Evolutionary conservation across 2,888 invertebrate species (phyloP).

Genomic region (Hypena proboscidalis): DNA sequence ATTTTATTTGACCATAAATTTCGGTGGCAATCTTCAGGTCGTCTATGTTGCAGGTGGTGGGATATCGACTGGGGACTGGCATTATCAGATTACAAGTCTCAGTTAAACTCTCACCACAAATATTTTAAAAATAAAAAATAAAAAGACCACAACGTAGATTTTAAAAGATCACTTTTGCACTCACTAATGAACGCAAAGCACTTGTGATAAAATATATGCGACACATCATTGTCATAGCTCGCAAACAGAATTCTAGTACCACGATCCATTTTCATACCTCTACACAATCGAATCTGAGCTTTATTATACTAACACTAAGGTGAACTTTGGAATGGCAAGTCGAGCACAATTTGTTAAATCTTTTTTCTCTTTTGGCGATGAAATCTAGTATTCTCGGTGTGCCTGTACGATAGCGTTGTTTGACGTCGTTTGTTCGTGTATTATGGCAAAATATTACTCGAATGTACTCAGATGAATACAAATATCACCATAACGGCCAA

Average conservation of each 20-base stretch:
- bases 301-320: background rate
- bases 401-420: constrained; percentile 23
- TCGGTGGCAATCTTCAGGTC: no score
- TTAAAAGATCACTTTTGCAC: no score
- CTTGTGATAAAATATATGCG: constrained; percentile 64
- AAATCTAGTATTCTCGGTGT: constrained; percentile 42
- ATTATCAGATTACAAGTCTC: no score
- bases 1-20: no score
- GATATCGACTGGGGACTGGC: no score
- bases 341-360: constrained; percentile 38
- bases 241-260: constrained; percentile 48
- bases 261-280: constrained; percentile 18
- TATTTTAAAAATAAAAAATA: no score
- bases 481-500: constrained; percentile 25
- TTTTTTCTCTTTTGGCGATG: constrained; percentile 40
- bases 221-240: constrained; percentile 64
- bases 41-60: no score
- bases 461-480: constrained; percentile 25
- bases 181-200: constrained; percentile 65
- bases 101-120: no score
- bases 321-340: constrained; percentile 4
- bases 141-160: constrained; percentile 27
- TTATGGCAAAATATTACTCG: constrained; percentile 26
- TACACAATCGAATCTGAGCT: constrained; percentile 12
- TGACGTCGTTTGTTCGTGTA: constrained; percentile 31